phyloP scores from a whole-genome alignment of 2,797 vertebrate species.

The Myotis findleyi region DNA sequence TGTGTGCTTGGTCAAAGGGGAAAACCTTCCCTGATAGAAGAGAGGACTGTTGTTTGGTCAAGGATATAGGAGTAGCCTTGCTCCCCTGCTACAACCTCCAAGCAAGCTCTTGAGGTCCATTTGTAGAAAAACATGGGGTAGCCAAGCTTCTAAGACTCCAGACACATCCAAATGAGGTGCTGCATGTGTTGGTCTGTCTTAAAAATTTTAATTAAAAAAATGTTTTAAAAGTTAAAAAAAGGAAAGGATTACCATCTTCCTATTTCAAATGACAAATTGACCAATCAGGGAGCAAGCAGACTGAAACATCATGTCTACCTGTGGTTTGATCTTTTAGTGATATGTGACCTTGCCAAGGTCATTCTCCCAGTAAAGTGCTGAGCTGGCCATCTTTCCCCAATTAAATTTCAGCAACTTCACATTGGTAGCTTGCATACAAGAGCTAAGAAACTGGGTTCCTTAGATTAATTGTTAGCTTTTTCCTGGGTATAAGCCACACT shows the following conservation, averaged over 20 bases:
- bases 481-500: background rate
- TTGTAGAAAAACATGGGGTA: background rate
- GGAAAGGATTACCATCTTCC: background rate
- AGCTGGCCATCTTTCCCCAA: background rate
- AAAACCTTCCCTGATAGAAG: background rate
- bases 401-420: conserved; percentile 15
- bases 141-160: background rate
- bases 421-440: background rate
- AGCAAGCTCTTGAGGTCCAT: background rate
- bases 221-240: background rate
- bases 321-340: background rate
- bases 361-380: background rate
- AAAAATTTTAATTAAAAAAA: background rate
- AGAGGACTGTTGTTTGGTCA: accelerated
- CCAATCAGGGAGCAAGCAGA: background rate
- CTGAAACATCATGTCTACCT: background rate
- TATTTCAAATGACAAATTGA: conserved; percentile 31
- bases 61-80: background rate
- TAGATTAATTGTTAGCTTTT: background rate
- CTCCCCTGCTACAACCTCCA: background rate
- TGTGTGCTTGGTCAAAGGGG: background rate
- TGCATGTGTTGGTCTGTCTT: background rate
- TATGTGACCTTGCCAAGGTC: background rate
- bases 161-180: background rate
- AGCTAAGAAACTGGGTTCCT: conserved; percentile 20